These are phyloP conservation scores for Rynchops niger DNA, from an alignment of 2,113 vertebrate species.

Conservation along the genomic window DNA sequence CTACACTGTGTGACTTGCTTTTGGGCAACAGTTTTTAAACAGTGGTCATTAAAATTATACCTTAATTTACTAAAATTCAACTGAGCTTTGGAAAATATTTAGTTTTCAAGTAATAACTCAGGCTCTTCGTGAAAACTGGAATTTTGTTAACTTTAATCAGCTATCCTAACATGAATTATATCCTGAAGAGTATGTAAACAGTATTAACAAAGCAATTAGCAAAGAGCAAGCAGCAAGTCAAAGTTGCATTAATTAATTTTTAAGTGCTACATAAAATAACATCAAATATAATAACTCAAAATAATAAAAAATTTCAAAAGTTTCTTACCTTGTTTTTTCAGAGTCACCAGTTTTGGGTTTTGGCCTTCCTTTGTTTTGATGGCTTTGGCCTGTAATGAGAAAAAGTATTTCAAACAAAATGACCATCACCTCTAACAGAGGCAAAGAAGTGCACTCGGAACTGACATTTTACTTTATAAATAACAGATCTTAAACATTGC, in stretches of 20 bases:
- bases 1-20: not conserved
- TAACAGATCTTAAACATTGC: not conserved
- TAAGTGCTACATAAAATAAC: not conserved
- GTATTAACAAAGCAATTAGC: not conserved
- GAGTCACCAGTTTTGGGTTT: conserved; percentile 54
- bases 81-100: not conserved
- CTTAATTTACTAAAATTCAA: not conserved
- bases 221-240: not conserved
- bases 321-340: conserved; percentile 67
- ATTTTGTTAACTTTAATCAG: not conserved
- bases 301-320: no score
- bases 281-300: no score
- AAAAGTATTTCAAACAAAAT: not conserved
- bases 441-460: not conserved
- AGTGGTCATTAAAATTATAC: not conserved
- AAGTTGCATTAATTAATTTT: not conserved
- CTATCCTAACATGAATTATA: not conserved
- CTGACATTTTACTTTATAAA: not conserved
- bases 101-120: not conserved
- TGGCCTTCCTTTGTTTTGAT: conserved; percentile 63
- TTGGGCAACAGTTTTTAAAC: not conserved
- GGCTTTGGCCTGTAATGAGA: conserved; percentile 53
- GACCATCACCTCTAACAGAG: not conserved
- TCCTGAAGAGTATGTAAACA: not conserved
- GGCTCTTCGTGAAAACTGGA: not conserved